Evolutionary conservation across 1,140 invertebrate genomes (phyloP).

Genomic region (Drosophila leontia): DNA sequence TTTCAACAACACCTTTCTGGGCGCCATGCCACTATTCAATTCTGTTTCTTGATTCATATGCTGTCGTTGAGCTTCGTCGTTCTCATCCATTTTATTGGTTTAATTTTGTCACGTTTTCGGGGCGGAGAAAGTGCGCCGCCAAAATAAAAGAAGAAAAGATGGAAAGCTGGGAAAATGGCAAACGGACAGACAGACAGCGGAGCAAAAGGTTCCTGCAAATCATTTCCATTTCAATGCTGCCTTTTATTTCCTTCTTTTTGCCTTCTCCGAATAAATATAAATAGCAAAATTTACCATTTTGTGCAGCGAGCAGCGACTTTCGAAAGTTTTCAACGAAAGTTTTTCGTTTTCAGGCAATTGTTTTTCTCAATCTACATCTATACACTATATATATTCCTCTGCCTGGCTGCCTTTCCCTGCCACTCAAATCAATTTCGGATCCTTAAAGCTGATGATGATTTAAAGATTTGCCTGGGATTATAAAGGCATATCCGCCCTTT

Average conservation of each 20-base stretch:
- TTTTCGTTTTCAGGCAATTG: slow-evolving; percentile 28
- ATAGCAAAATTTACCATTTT: slow-evolving; percentile 78
- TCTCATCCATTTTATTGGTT: slow-evolving; percentile 54
- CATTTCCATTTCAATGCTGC: slow-evolving; percentile 50
- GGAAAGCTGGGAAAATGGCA: slow-evolving; percentile 9
- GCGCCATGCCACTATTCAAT: background rate
- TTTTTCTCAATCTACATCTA: slow-evolving; percentile 15
- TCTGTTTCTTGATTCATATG: slow-evolving; percentile 14
- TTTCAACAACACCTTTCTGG: background rate
- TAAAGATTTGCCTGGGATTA: slow-evolving; percentile 38
- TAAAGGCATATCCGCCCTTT: slow-evolving; percentile 25
- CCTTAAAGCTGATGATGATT: slow-evolving; percentile 59
- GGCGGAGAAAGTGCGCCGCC: slow-evolving; percentile 32
- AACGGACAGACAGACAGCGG: slow-evolving; percentile 4
- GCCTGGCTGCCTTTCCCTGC: slow-evolving; percentile 25
- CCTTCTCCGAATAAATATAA: slow-evolving; percentile 59
- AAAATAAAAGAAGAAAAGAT: slow-evolving; percentile 3
- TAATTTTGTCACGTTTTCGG: slow-evolving; percentile 74
- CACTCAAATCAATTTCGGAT: slow-evolving; percentile 65
- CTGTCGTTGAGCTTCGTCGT: slow-evolving; percentile 1
- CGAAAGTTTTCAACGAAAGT: slow-evolving; percentile 55
- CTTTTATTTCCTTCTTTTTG: slow-evolving; percentile 11
- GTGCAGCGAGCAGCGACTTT: slow-evolving; percentile 51
- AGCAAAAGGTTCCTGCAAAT: slow-evolving; percentile 55
- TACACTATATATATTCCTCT: background rate